Conservation (phyloP, 2,797 vertebrate genomes). For the Hydrophis major region DNA sequence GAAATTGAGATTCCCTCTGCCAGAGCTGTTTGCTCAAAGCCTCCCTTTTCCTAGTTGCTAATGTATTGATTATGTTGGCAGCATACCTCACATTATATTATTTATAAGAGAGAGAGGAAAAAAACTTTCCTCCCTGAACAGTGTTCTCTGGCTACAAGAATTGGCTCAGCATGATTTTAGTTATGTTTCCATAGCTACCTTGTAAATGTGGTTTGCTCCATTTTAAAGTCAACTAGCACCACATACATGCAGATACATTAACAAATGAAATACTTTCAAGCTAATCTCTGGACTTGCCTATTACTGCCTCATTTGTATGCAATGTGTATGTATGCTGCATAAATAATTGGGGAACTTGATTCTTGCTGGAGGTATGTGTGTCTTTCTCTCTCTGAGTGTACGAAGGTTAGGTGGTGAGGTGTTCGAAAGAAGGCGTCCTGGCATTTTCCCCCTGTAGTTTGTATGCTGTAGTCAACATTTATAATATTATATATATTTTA, state of each 20-base stretch:
- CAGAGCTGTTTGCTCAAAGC: slow-evolving; percentile 53
- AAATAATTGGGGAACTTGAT: slow-evolving; percentile 56
- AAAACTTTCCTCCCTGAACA: slow-evolving; percentile 67
- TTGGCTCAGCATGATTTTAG: slow-evolving; percentile 69
- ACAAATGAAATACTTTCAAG: slow-evolving; percentile 51
- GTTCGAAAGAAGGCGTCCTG: neutral
- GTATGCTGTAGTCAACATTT: slow-evolving; percentile 55
- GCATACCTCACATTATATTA: slow-evolving; percentile 72
- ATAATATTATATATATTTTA: slow-evolving; percentile 33
- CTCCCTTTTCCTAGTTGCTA: slow-evolving; percentile 57
- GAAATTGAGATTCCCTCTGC: slow-evolving; percentile 56
- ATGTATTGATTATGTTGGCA: slow-evolving; percentile 63
- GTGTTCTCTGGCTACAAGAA: slow-evolving; percentile 67
- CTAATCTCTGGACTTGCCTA: slow-evolving; percentile 58
- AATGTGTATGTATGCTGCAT: slow-evolving; percentile 58
- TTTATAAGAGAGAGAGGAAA: slow-evolving; percentile 74
- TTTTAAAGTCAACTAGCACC: slow-evolving; percentile 72
- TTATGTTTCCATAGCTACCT: slow-evolving; percentile 82
- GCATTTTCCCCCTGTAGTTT: slow-evolving; percentile 32
- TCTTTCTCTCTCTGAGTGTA: neutral
- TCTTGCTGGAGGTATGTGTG: slow-evolving; percentile 34
- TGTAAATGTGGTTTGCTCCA: slow-evolving; percentile 73
- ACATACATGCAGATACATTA: slow-evolving; percentile 44
- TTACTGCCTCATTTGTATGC: slow-evolving; percentile 55
- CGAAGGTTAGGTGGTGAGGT: neutral